Evolutionary conservation across 2,797 vertebrate genomes (phyloP).

Genomic region (Artibeus lituratus): DNA sequence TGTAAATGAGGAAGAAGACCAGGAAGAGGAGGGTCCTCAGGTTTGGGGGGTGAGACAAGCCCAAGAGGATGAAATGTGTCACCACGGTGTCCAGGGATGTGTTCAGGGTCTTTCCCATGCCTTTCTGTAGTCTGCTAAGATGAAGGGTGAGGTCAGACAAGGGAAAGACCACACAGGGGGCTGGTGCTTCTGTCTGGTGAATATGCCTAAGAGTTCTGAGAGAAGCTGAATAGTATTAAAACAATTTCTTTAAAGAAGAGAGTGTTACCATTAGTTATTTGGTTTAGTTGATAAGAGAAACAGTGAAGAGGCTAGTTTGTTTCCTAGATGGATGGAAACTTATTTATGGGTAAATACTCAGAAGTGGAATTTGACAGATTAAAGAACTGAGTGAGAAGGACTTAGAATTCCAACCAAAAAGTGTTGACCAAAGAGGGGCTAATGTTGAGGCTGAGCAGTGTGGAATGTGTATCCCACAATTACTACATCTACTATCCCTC

Average conservation of each 20-base stretch:
- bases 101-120: slow-evolving; percentile 52
- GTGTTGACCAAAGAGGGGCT: neutral
- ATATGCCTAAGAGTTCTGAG: neutral
- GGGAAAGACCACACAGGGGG: neutral
- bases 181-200: neutral
- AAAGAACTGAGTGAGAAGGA: neutral
- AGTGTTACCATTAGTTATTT: neutral
- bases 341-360: neutral
- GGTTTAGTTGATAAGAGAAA: neutral
- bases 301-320: neutral
- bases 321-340: neutral
- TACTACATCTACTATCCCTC: neutral
- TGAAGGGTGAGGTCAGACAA: neutral
- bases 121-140: neutral
- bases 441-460: neutral
- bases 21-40: slow-evolving; percentile 61
- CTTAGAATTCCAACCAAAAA: neutral
- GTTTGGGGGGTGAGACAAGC: slow-evolving; percentile 55
- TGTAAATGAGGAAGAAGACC: slow-evolving; percentile 69
- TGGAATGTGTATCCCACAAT: neutral
- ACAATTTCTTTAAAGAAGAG: neutral
- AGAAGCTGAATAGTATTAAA: neutral
- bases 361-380: neutral
- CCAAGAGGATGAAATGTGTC: slow-evolving; percentile 68
- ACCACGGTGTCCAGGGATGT: slow-evolving; percentile 30